Conservation (phyloP, 2,113 vertebrate genomes). For the Neodon shergylaensis region DNA sequence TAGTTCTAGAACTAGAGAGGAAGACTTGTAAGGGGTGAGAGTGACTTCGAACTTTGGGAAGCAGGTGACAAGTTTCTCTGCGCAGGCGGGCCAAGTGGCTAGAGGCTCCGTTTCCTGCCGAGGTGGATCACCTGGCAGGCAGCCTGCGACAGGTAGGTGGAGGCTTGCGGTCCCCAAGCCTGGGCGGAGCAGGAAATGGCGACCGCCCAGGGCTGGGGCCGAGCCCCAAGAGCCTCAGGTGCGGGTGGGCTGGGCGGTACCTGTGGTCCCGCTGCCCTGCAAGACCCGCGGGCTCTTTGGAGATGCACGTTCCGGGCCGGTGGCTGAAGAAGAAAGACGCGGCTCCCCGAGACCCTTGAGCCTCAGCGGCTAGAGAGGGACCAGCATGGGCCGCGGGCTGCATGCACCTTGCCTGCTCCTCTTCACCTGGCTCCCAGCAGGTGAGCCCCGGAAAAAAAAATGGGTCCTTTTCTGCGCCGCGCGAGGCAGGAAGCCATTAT, state of each 20-base stretch:
- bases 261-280: background rate
- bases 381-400: constrained; percentile 74
- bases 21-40: background rate
- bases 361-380: constrained; percentile 33
- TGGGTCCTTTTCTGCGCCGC: background rate
- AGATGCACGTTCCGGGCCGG: background rate
- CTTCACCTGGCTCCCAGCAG: constrained; percentile 82
- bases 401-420: constrained; percentile 72
- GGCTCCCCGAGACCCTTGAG: background rate
- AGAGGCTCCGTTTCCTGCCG: accelerated
- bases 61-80: background rate
- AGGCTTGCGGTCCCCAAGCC: background rate
- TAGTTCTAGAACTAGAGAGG: background rate
- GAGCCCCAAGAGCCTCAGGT: constrained; percentile 6
- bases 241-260: background rate
- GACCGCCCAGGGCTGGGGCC: background rate
- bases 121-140: background rate
- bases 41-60: background rate
- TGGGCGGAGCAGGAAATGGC: constrained; percentile 61
- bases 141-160: background rate
- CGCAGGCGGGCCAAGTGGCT: accelerated
- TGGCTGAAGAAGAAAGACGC: background rate
- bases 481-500: constrained; percentile 37
- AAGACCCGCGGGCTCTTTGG: background rate
- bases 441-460: constrained; percentile 79